Evolutionary conservation across 2,113 vertebrate genomes (phyloP).

Genomic region (Percopsis transmontana): DNA sequence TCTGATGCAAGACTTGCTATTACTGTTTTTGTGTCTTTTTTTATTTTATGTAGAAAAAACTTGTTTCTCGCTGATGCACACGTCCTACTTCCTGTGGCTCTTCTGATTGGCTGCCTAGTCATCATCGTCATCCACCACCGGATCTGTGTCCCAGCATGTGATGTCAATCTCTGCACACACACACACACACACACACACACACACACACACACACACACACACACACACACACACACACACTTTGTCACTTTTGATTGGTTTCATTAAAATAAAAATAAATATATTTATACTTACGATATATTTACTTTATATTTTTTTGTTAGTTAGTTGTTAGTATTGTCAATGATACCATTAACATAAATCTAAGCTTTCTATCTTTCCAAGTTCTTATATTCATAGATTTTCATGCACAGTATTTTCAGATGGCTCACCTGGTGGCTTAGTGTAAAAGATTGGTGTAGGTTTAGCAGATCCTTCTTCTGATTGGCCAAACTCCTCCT

Average conservation of each 20-base stretch:
- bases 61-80: slow-evolving; percentile 63
- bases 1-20: slow-evolving; percentile 73
- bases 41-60: slow-evolving; percentile 51
- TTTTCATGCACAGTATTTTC: too few relatives aligned
- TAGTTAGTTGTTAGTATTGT: too few relatives aligned
- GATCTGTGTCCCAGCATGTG: slow-evolving; percentile 95
- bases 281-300: too few relatives aligned
- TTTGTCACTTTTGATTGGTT: background rate
- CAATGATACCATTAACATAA: too few relatives aligned
- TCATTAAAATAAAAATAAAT: too few relatives aligned
- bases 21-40: slow-evolving; percentile 48
- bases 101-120: slow-evolving; percentile 73
- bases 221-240: slow-evolving; percentile 1
- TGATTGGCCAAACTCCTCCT: slow-evolving; percentile 89
- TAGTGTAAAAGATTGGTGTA: slow-evolving; percentile 90
- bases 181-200: slow-evolving; percentile 8
- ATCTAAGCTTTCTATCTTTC: too few relatives aligned
- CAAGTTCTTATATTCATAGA: too few relatives aligned
- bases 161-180: slow-evolving; percentile 91
- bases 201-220: slow-evolving; percentile 2
- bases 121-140: slow-evolving; percentile 89
- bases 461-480: slow-evolving; percentile 91
- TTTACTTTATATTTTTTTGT: too few relatives aligned
- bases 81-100: slow-evolving; percentile 62
- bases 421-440: slow-evolving; percentile 89